Percentiles rank a stretch among this genome's conserved stretches.
These are phyloP conservation scores for Tetranychus piercei DNA, from an alignment of 2,888 invertebrate species.

Conservation along the genomic window DNA sequence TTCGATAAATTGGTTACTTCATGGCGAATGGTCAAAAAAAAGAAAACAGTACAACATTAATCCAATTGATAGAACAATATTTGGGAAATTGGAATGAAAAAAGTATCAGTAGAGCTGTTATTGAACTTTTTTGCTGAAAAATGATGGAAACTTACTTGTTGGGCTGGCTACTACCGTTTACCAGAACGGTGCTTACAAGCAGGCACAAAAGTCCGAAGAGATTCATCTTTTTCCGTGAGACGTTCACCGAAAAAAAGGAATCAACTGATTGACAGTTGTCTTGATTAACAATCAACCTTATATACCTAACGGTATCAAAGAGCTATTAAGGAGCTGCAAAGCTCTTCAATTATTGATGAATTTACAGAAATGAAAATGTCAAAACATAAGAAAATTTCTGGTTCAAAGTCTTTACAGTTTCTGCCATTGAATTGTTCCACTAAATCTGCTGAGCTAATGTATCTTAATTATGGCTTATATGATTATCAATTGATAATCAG, in stretches of 20 bases:
- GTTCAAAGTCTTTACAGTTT: not conserved
- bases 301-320: not conserved
- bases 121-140: not conserved
- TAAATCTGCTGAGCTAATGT: too few species aligned
- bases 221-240: not conserved
- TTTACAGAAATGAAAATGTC: not conserved
- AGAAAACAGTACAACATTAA: not conserved
- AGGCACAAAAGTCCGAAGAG: not conserved
- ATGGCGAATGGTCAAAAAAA: not conserved
- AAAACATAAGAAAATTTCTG: not conserved
- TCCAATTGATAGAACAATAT: not conserved
- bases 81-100: not conserved
- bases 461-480: too few species aligned
- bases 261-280: not conserved
- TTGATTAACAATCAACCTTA: not conserved
- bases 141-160: not conserved
- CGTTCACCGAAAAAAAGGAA: not conserved
- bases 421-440: too few species aligned
- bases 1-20: not conserved
- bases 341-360: not conserved
- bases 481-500: too few species aligned
- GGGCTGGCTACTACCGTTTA: not conserved
- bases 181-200: not conserved
- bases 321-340: not conserved
- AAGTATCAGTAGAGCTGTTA: not conserved